Evolutionary conservation across 2,797 vertebrate species (phyloP), one percentile per base, ranked within the genome.

Genomic region (Eptatretus atami): DNA sequence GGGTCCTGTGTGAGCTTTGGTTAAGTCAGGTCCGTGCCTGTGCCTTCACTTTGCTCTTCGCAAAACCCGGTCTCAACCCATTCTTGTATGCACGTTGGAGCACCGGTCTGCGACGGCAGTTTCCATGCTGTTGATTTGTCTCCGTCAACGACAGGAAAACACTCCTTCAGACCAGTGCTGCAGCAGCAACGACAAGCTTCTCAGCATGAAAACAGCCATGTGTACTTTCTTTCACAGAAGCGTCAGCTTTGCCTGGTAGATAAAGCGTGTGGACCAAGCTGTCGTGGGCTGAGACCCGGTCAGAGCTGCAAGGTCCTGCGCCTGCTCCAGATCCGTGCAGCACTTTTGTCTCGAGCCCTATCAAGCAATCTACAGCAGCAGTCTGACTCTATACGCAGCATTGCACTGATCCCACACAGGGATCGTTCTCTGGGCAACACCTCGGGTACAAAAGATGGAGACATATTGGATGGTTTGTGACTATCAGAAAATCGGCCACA

Each of bases 51-150:
- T 82, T 98, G 1, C 81, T 93, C 67, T 87, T 95, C 67, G 79
- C 94, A 68, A 94, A 96, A 67, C 95, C 87, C 0, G 87, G 87
- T 65, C 77, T 98, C 70, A 96, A 98, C 67, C 92, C 92, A 3
- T 96, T 98, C 54, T 83, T 98, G 65, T 98, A 96, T 67, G 93
- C 92, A 0, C 83, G 90, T 53, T 94, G 86, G 75, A 94, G 92
- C 1, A 79, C 83, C 0, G 92, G 90, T 5, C 79, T 98, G 64
- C 76, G 90, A 24, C 80, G 83, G 53, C 80, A 1, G 80, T 84
- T 53, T 84, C 82, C 78, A 86, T 82, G 63, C 31, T 44, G 31
- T 44, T 44, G 31, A 44, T 44, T 44, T 66, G 65, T 15, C 15
- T n/a, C 1, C 65, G 54, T 14, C 85, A 78, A 65, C 81, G 80